Conservation (phyloP, 2,113 vertebrate species). For the Notarius quadriscutis region DNA sequence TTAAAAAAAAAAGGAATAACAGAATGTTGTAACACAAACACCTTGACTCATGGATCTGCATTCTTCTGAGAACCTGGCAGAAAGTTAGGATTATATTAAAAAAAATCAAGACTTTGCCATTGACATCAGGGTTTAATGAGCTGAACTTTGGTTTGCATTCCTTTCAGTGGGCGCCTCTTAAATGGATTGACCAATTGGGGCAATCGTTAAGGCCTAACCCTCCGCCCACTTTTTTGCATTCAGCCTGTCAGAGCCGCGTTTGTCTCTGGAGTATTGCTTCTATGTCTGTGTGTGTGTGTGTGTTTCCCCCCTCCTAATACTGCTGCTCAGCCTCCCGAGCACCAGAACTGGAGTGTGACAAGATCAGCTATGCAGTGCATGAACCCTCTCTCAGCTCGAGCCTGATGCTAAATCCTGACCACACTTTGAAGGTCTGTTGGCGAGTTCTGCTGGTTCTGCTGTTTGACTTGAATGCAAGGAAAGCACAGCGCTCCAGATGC, state of each 20-base stretch:
- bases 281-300: slow-evolving; percentile 22
- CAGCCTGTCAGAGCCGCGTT: slow-evolving; percentile 68
- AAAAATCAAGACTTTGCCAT: not conserved
- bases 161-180: slow-evolving; percentile 68
- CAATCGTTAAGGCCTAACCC: slow-evolving; percentile 39
- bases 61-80: not conserved
- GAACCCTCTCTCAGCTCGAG: slow-evolving; percentile 36
- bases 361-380: slow-evolving; percentile 60
- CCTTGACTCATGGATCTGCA: not conserved
- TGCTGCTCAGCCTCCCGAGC: slow-evolving; percentile 65
- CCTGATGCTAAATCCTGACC: slow-evolving; percentile 38
- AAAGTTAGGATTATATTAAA: not conserved
- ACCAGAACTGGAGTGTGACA: slow-evolving; percentile 66
- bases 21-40: not conserved
- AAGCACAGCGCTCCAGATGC: slow-evolving; percentile 61
- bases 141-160: slow-evolving; percentile 53
- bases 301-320: slow-evolving; percentile 42
- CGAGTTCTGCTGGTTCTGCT: slow-evolving; percentile 28
- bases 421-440: slow-evolving; percentile 21
- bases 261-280: slow-evolving; percentile 62
- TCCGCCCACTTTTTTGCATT: slow-evolving; percentile 60
- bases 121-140: slow-evolving; percentile 53
- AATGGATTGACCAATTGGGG: slow-evolving; percentile 65
- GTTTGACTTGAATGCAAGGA: slow-evolving; percentile 38
- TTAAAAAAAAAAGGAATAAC: slow-evolving; percentile 18